These are phyloP conservation scores for Pampusana beccarii DNA, from an alignment of 2,113 vertebrate genomes.

Conservation along the genomic window DNA sequence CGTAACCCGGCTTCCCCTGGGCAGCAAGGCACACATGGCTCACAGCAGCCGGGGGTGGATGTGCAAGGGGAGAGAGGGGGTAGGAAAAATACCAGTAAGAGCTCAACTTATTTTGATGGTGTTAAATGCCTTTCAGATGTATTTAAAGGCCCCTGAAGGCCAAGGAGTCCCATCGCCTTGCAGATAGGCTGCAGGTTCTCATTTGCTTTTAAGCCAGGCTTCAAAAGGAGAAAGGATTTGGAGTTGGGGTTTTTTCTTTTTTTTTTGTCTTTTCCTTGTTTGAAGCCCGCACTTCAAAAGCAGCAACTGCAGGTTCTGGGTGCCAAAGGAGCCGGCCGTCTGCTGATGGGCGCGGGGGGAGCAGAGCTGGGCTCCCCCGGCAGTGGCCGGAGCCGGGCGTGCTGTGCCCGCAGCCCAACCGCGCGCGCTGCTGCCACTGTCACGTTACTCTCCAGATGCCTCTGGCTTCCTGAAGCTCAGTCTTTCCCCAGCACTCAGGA, in stretches of 20 bases:
- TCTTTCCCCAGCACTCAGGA: neutral
- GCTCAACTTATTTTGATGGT: conserved; percentile 41
- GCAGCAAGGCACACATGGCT: conserved; percentile 13
- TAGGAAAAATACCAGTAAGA: conserved; percentile 7
- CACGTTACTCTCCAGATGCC: neutral
- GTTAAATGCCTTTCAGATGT: conserved; percentile 64
- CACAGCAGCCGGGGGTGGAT: conserved; percentile 1
- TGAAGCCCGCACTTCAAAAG: conserved; percentile 48
- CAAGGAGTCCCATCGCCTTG: neutral
- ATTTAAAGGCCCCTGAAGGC: conserved; percentile 33
- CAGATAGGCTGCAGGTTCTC: conserved; percentile 48
- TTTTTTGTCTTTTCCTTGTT: neutral
- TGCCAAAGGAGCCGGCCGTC: neutral
- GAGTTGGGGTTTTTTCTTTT: neutral
- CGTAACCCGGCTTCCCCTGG: neutral
- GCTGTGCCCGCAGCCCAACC: neutral
- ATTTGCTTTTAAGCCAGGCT: conserved; percentile 54
- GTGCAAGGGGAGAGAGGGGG: neutral
- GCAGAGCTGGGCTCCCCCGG: neutral
- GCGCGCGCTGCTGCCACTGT: rapidly evolving
- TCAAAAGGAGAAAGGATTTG: conserved; percentile 48
- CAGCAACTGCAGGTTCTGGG: conserved; percentile 2
- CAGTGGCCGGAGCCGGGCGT: rapidly evolving
- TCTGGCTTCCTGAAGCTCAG: neutral
- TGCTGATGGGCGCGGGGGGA: neutral